These are phyloP conservation scores for Desmophyllum pertusum DNA, from an alignment of 92 coral and sea anemone genomes.

Conservation along the genomic window DNA sequence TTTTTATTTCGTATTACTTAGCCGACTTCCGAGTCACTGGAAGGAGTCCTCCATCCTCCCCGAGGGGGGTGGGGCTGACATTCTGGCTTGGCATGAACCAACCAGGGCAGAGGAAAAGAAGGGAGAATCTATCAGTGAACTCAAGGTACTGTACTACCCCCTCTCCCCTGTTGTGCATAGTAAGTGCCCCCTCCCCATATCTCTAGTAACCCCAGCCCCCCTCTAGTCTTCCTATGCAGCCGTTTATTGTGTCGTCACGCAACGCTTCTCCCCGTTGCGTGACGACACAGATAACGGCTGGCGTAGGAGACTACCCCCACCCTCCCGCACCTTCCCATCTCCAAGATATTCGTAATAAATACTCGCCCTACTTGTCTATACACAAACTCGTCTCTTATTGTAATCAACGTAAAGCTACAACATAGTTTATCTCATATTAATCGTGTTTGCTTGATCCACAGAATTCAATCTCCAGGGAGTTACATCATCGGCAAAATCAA, in stretches of 20 bases:
- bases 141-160: slow-evolving; percentile 55
- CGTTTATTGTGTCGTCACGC: too few species aligned
- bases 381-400: background rate
- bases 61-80: slow-evolving; percentile 51
- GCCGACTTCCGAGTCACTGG: slow-evolving; percentile 88
- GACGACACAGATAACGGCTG: too few species aligned
- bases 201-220: too few species aligned
- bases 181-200: too few species aligned
- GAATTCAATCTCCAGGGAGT: slow-evolving; percentile 84
- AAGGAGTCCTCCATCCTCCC: slow-evolving; percentile 75
- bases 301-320: too few species aligned
- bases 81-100: slow-evolving; percentile 86
- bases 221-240: too few species aligned
- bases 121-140: slow-evolving; percentile 85
- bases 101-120: slow-evolving; percentile 84
- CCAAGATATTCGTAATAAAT: too few species aligned
- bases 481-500: slow-evolving; percentile 80
- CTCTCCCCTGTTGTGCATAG: too few species aligned
- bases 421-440: background rate
- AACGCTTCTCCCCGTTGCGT: too few species aligned
- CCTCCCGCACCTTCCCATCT: too few species aligned
- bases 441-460: slow-evolving; percentile 14
- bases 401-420: background rate
- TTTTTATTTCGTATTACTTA: background rate
- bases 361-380: background rate